Base-by-base conservation (phyloP, 2,113 vertebrate species). In the Tautogolabrus adspersus region DNA sequence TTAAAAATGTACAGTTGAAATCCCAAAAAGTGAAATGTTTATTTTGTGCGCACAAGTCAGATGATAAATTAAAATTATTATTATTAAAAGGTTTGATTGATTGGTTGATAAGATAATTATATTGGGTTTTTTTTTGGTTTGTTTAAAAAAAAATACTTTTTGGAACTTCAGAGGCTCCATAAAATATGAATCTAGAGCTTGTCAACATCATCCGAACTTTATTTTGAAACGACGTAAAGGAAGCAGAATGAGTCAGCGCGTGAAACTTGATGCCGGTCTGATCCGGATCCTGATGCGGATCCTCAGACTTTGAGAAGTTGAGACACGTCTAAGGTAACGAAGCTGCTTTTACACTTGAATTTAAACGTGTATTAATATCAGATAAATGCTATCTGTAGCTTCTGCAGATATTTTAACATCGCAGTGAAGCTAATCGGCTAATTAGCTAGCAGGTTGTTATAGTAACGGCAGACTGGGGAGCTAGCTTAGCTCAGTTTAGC, bases 211-310 rank as follows among this genome's bases (percentile, higher is more conserved):
- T 34, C 30, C 30, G 11, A 42, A 10, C 10, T 61, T 86, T 81
- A 85, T 83, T 82, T 0, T 83, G 79, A 76, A 72, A 22, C 0
- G 10, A 0, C 0, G 1, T 1, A 47, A 8, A 66, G 84, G 88
- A 87, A 84, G 10, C 23, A 2, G 2, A 8, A 2, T 1, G 0
- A 66, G 12, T 12, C 6, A 0, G 5, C 0, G 1, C 6, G 38
- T 1, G 6, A 0, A 6, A 1, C 42, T 66, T 79, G 86, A 73
- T 71, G 12, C 84, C 86, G 88, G 82, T 66, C 12, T 10, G 38
- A 84, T 58, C 80, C 86, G 88, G 87, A 90, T 30, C 9, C 75
- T 57, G 64, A 79, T 37, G 59, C 88, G 81, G 85, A 89, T 86
- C 66, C 65, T 59, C 46, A 62, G 42, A 56, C 44, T 88, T 75